Percentiles rank a stretch among this genome's conserved stretches.
Conservation (phyloP, 2,888 invertebrate species). For the Leptopterna dolabrata region DNA sequence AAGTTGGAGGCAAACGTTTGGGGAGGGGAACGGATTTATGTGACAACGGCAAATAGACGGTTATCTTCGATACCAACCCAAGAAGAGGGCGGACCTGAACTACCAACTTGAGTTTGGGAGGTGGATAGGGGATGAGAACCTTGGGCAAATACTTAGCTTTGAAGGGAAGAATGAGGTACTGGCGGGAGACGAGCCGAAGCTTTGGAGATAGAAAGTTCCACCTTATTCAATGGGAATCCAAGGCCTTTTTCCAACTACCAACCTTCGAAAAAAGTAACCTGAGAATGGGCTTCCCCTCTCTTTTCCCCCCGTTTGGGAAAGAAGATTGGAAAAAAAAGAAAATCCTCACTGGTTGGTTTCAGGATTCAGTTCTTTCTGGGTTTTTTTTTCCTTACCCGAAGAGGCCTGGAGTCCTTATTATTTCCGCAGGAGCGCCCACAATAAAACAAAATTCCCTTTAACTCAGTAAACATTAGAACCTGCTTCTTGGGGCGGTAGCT, state of each 20-base stretch:
- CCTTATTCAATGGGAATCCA: conserved; percentile 31
- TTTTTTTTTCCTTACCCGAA: not conserved
- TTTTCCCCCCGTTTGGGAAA: not conserved
- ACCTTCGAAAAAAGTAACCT: conserved; percentile 26
- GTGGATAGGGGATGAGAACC: not conserved
- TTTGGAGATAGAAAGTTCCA: conserved; percentile 36
- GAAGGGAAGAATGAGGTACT: conserved; percentile 19
- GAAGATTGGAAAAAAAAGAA: conserved; percentile 42
- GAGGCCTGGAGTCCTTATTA: not conserved
- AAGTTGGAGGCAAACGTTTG: not conserved
- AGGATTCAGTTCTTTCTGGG: conserved; percentile 19
- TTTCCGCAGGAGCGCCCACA: conserved; percentile 35
- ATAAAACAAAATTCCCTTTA: conserved; percentile 31
- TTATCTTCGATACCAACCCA: conserved; percentile 34
- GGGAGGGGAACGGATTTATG: conserved; percentile 5
- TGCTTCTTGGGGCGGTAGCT: not conserved
- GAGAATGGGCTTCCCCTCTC: not conserved
- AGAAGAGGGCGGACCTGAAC: not conserved
- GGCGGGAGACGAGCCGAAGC: not conserved
- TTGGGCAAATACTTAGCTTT: conserved; percentile 37
- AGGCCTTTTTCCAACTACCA: conserved; percentile 10
- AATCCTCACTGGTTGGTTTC: conserved; percentile 47
- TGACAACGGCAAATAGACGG: conserved; percentile 42
- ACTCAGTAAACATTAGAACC: conserved; percentile 36
- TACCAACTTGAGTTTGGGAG: conserved; percentile 22